Conservation (phyloP, 2,888 invertebrate species). For the Drosophila neutralis region DNA sequence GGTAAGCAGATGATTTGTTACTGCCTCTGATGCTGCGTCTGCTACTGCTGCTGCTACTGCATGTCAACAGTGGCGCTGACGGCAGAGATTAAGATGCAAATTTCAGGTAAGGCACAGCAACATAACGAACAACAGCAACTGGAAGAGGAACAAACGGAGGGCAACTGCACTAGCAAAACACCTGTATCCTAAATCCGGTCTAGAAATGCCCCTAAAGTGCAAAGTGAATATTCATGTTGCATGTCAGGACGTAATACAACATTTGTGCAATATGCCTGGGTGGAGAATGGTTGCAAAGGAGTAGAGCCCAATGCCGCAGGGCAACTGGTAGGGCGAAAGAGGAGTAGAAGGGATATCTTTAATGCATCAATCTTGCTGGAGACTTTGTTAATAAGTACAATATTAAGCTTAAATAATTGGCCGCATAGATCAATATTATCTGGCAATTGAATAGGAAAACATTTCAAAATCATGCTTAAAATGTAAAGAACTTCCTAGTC, state of each 20-base stretch:
- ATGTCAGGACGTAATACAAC: constrained; percentile 78
- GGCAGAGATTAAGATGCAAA: constrained; percentile 80
- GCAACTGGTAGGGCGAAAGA: background rate
- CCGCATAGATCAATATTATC: background rate
- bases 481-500: too few species aligned
- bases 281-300: background rate
- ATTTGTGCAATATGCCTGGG: constrained; percentile 56
- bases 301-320: background rate
- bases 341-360: constrained; percentile 1
- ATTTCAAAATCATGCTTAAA: background rate
- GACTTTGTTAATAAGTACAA: constrained; percentile 32
- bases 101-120: constrained; percentile 55
- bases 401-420: constrained; percentile 27
- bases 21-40: constrained; percentile 12
- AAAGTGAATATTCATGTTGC: constrained; percentile 81
- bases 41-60: constrained; percentile 23
- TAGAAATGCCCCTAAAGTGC: constrained; percentile 71
- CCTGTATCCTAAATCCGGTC: constrained; percentile 72
- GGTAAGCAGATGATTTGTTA: constrained; percentile 66
- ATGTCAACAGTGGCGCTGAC: constrained; percentile 74
- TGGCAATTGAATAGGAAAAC: background rate
- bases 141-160: constrained; percentile 15
- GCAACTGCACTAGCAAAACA: constrained; percentile 56
- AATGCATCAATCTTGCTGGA: constrained; percentile 29
- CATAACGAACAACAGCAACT: constrained; percentile 35